Evolutionary conservation across 1,140 invertebrate species (phyloP), one percentile per base, ranked within the genome.

Genomic region (Drosophila malerkotliana): DNA sequence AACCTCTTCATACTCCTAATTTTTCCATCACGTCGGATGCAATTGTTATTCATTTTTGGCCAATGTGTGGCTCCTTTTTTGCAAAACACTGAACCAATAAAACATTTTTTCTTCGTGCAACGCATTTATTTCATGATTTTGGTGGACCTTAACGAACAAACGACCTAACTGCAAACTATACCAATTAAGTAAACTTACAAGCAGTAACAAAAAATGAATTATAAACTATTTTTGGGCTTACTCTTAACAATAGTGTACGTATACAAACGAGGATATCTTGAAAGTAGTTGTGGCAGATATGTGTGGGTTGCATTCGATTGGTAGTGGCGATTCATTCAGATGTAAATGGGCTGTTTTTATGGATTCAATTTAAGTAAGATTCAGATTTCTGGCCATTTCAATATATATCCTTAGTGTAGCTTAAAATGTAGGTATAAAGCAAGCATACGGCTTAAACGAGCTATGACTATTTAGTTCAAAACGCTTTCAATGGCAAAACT

Each of bases 171-270:
- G 51, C 28, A 45, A 69, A 69, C 66, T 69, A 49, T 57, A 34
- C 34, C 66, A 69, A 69, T 63, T 73, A 73, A 73, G 37, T 48
- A 51, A 53, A 60, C 64, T 83, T 82, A 75, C 18, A n/a, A 44
- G 41, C 69, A 67, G 59, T 56, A 79, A 76, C 63, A 74, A 77
- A 24, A 58, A 56, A 18, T 24, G 21, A 61, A 56, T 60, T 87
- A 81, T 52, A 9, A 77, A 64, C 82, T 85, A 85, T 87, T 87
- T 85, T 85, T 85, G 81, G 81, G 47, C 48, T 87, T 60, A 55
- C 69, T 81, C 49, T 53, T 45, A 75, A 79, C 32, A 51, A 81
- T 41, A 55, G 71, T 60, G 41, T 62, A 75, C 53, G 57, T 74
- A 79, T 47, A 58, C 47, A n/a, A 12, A 28, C 9, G 24, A 15